A percentile compares a stretch with the other conserved stretches of the same genome.
Conservation (phyloP, 2,113 vertebrate genomes). For the Nibea coibor region DNA sequence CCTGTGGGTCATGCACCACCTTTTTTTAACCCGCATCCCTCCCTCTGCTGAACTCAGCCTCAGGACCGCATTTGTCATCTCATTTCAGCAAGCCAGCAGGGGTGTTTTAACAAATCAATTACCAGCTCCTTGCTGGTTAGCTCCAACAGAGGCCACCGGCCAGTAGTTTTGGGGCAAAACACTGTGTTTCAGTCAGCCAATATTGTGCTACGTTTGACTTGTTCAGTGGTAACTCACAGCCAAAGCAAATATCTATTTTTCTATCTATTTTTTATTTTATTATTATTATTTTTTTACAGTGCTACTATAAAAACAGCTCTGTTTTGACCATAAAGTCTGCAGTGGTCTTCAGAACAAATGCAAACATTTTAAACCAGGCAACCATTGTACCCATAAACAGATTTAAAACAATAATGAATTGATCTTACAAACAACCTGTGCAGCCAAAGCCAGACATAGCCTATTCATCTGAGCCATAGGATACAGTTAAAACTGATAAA, state of each 20-base stretch:
- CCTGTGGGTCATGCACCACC: constrained; percentile 28
- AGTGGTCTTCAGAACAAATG: neutral
- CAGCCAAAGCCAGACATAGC: neutral
- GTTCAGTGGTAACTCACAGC: neutral
- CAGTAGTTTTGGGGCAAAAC: neutral
- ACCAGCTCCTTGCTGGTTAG: constrained; percentile 44
- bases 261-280: too few relatives aligned
- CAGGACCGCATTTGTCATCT: constrained; percentile 55
- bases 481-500: neutral
- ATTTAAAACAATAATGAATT: neutral
- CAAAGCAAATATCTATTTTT: neutral
- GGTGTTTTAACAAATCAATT: constrained; percentile 66
- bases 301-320: too few relatives aligned
- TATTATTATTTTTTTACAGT: neutral
- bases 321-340: neutral
- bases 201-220: neutral
- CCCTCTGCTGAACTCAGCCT: constrained; percentile 3
- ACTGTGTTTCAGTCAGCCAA: constrained; percentile 7
- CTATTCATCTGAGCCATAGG: neutral
- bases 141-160: neutral
- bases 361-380: neutral
- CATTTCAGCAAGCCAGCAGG: constrained; percentile 49
- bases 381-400: neutral
- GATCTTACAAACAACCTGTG: neutral
- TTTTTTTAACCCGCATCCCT: neutral